Base-by-base conservation (phyloP, 2,113 vertebrate genomes). In the Ciconia stormi region DNA sequence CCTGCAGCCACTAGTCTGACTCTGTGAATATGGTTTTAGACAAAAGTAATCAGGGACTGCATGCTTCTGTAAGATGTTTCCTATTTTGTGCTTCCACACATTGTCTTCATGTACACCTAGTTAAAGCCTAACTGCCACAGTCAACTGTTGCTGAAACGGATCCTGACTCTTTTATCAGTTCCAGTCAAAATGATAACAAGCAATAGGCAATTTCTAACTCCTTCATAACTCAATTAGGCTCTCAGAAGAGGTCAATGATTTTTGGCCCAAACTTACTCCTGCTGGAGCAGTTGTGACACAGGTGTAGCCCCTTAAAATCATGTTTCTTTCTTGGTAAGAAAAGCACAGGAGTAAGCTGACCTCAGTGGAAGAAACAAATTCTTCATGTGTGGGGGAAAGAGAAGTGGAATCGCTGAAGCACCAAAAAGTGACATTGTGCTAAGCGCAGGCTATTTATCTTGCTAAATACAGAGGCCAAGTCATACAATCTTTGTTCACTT, bases 381-480 rank as follows among this genome's bases (percentile, higher is more conserved):
- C 49, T 74, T 90, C 6, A 3, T 29, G 15, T 20, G 19, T 10
- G 19, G 3, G 38, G 19, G n/a, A 42, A 72, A 52, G 36, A 67
- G 32, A 88, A 63, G 18, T 30, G 9, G 34, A 95, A 89, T 82
- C 65, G 82, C 21, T 89, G 61, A 82, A 92, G 61, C 52, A 76
- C 55, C 47, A 76, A 71, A 93, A 83, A 87, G 34, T 65, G 70
- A 76, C 76, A 69, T 52, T 82, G 47, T 84, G 72, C 72, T 79
- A 49, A 90, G 71, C 70, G 87, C 23, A 84, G 56, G 44, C 69
- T 97, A 67, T 97, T 97, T 81, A 84, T 95, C 95, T 84, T 94
- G 56, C 61, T 92, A 92, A 95, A 87, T 79, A 82, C 44, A 91
- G 21, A 81, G 61, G 36, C 82, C 76, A 92, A 95, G 83, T 92